Percentiles rank a stretch among this genome's conserved stretches.
These are phyloP conservation scores for Alentia gelatinosa DNA, from an alignment of 2,888 invertebrate genomes.

Conservation along the genomic window DNA sequence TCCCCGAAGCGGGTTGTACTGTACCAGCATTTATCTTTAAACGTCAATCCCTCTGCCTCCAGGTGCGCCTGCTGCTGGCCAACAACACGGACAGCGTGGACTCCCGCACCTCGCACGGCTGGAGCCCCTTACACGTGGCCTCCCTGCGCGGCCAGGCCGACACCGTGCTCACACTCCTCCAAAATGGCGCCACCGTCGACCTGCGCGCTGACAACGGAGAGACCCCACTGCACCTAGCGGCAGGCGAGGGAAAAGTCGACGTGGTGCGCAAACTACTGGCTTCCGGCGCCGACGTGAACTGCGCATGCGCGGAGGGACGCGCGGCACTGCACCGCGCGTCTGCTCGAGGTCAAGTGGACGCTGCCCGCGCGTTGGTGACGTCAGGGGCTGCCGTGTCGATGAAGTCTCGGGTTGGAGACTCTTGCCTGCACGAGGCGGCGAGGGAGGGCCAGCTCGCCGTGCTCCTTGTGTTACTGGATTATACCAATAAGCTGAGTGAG, in stretches of 20 bases:
- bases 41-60: background rate
- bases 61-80: conserved; percentile 50
- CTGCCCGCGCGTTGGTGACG: background rate
- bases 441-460: conserved; percentile 1
- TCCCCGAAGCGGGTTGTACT: background rate
- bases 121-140: conserved; percentile 61
- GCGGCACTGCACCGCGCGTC: conserved; percentile 54
- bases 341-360: background rate
- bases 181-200: conserved; percentile 49
- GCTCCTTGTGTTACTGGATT: conserved; percentile 45
- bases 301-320: background rate
- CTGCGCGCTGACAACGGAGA: conserved; percentile 52
- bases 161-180: conserved; percentile 54
- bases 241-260: conserved; percentile 38
- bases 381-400: conserved; percentile 24
- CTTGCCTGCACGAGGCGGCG: conserved; percentile 57
- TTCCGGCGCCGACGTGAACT: background rate
- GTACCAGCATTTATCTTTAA: background rate
- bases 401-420: conserved; percentile 7
- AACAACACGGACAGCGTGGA: conserved; percentile 38
- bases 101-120: conserved; percentile 12
- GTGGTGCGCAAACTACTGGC: conserved; percentile 6
- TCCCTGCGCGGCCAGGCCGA: conserved; percentile 54
- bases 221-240: conserved; percentile 59
- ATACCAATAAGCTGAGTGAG: conserved; percentile 48